Evolutionary conservation across 2,797 vertebrate genomes (phyloP), one percentile per base, ranked within the genome.

Genomic region (Streptopelia turtur): DNA sequence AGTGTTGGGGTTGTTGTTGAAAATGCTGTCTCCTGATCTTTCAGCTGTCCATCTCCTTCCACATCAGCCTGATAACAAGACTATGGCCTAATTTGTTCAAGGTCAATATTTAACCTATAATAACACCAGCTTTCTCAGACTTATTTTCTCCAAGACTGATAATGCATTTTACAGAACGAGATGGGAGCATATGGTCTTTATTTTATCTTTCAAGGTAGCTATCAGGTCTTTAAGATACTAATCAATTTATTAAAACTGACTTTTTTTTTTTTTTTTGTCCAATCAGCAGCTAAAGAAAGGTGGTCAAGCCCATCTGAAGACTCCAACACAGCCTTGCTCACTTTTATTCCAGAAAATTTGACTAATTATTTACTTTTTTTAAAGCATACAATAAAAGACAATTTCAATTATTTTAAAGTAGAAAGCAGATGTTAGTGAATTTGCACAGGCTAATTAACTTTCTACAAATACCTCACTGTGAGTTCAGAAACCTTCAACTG

Each of bases 331-430:
- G 16, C 13, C 31, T 66, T 13, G 55, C 47, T 82, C 76, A 69
- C 86, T 93, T 92, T 52, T 86, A 55, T 35, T 90, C 14, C 47
- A 78, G 24, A 86, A 91, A 93, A 90, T 59, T 63, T 92, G 53
- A 69, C 66, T 88, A 93, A 95, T 83, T 24, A 76, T 86, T 93
- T 81, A 70, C 35, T 75, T 88, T 91, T 45, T 95, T 93, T 88
- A 10, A 87, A 60, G 59, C 3, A 2, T 72, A 81, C 20, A 70
- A 83, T 86, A 76, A 94, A 94, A 96, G 55, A 88, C 11, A 86
- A 90, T 88, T 96, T 90, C 72, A 94, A 94, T 94, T 93, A 93
- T 95, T 96, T 96, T 92, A 81, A 95, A 94, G 72, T 49, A 88
- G 84, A 94, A 96, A 89, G 89, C 92, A 94, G 76, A 74, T 96